Conservation (phyloP, 1,140 invertebrate species). For the Anastatus disparis region DNA sequence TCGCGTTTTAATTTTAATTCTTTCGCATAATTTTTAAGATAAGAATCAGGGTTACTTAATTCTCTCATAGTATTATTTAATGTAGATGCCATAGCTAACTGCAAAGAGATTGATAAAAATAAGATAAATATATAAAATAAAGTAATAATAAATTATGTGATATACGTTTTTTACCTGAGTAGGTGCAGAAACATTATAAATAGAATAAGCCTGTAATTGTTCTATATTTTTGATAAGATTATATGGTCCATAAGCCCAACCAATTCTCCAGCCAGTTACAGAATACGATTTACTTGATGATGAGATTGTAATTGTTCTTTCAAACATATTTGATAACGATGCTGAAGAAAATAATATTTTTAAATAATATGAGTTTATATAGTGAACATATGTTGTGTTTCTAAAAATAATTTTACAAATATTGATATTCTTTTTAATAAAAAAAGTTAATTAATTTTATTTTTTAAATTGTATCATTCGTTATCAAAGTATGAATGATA, state of each 20-base stretch:
- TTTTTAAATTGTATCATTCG: too few species aligned
- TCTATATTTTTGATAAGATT: conserved; percentile 83
- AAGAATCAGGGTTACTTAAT: conserved; percentile 82
- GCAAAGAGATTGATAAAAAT: conserved; percentile 78
- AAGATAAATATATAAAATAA: conserved; percentile 3
- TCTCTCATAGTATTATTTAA: conserved; percentile 80
- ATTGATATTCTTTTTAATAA: not conserved
- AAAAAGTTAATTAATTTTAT: too few species aligned
- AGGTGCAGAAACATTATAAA: conserved; percentile 91
- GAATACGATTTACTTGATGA: conserved; percentile 98
- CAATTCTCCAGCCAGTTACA: conserved; percentile 96
- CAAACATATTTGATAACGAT: conserved; percentile 95
- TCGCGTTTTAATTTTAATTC: conserved; percentile 88
- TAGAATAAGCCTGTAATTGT: conserved; percentile 92
- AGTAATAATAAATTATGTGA: not conserved
- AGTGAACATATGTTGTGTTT: too few species aligned
- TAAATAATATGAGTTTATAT: too few species aligned
- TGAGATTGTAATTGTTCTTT: conserved; percentile 95
- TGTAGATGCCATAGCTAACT: conserved; percentile 88
- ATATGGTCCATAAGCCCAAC: conserved; percentile 92
- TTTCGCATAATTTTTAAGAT: conserved; percentile 80
- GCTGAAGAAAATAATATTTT: conserved; percentile 71
- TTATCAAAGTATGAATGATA: not conserved
- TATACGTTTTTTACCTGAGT: conserved; percentile 68
- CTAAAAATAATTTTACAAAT: too few species aligned